Percentiles rank a stretch among this genome's conserved stretches.
phyloP scores from a whole-genome alignment of 2,113 vertebrate species.

The Turnix velox region DNA sequence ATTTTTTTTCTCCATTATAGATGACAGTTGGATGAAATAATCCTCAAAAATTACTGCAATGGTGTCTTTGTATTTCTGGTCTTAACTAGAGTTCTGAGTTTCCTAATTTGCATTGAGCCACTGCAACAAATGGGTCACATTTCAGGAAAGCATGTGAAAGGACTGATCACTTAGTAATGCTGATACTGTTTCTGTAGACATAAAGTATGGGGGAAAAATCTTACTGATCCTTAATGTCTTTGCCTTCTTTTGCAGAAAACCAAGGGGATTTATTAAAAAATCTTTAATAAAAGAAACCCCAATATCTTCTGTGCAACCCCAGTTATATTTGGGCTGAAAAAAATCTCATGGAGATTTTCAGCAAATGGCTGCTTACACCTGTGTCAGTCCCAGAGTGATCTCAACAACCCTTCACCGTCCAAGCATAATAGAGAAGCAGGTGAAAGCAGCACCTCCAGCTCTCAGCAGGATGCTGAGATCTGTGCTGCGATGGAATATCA shows the following conservation, averaged over 20 bases:
- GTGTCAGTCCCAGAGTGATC: neutral
- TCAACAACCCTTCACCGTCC: neutral
- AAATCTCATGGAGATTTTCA: neutral
- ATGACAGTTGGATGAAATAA: neutral
- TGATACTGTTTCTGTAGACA: neutral
- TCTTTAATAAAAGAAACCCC: neutral
- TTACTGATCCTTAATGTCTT: neutral
- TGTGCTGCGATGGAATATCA: rapidly evolving
- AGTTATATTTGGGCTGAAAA: neutral
- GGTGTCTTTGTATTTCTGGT: neutral
- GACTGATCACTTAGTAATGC: neutral
- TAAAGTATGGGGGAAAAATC: neutral
- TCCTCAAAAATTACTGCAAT: neutral
- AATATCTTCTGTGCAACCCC: neutral
- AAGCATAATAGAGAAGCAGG: neutral
- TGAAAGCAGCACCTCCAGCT: neutral
- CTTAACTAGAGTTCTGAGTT: neutral
- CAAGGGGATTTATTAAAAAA: neutral
- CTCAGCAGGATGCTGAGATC: neutral
- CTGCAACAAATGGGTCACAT: neutral
- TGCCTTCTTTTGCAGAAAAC: neutral
- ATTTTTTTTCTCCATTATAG: neutral
- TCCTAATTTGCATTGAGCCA: neutral
- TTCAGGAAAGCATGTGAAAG: neutral
- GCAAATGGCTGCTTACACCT: neutral